Conservation (phyloP, 2,113 vertebrate genomes). For the Scopus umbretta region DNA sequence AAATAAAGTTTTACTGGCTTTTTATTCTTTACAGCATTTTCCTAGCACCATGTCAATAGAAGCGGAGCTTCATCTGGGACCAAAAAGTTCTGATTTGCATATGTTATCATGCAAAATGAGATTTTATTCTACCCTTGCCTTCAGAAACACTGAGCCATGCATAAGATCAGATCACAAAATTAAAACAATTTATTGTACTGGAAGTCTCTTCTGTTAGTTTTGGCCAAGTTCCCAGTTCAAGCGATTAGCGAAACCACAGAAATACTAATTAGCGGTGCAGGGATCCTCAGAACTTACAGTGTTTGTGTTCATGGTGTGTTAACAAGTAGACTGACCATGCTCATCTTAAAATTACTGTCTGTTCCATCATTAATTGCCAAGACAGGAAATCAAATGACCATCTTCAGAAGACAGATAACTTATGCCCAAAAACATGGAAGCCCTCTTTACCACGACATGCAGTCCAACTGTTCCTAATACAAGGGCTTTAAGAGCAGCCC, state of each 20-base stretch:
- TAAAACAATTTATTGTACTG: conserved; percentile 67
- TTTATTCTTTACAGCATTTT: conserved; percentile 1
- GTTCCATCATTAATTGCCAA: not conserved
- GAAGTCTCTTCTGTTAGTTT: conserved; percentile 55
- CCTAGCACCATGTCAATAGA: conserved; percentile 33
- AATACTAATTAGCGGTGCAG: conserved; percentile 64
- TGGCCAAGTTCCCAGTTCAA: conserved; percentile 64
- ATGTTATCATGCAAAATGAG: conserved; percentile 37
- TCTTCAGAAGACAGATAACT: not conserved
- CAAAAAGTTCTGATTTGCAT: conserved; percentile 53
- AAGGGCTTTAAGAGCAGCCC: not conserved
- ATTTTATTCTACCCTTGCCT: conserved; percentile 61
- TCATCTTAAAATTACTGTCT: not conserved
- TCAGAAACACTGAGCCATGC: conserved; percentile 53
- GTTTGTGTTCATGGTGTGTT: not conserved
- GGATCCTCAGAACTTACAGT: not conserved
- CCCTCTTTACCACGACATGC: accelerated
- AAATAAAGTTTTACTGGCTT: conserved; percentile 56
- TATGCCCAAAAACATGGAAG: not conserved
- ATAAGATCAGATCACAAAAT: conserved; percentile 49
- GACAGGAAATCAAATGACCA: not conserved
- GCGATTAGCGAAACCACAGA: conserved; percentile 63
- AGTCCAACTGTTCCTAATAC: not conserved
- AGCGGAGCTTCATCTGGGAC: not conserved
- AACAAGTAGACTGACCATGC: not conserved